A percentile compares a stretch with the other conserved stretches of the same genome.
These are phyloP conservation scores for Charadrius vociferus DNA, from an alignment of 2,113 vertebrate species.

Conservation along the genomic window DNA sequence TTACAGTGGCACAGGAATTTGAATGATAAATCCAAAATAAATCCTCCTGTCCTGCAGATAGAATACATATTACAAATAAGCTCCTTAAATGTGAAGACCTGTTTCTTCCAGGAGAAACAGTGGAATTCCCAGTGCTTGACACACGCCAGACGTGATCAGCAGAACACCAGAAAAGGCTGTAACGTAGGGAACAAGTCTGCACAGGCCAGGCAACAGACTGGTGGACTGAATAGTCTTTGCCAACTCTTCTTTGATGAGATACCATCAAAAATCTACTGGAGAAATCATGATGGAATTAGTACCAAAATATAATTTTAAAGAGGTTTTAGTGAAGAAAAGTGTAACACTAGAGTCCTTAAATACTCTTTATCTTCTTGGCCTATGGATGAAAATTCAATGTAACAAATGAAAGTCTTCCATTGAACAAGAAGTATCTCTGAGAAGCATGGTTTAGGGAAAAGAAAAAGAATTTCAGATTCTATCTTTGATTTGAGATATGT, in stretches of 20 bases:
- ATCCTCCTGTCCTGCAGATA: neutral
- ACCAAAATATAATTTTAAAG: neutral
- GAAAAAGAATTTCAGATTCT: neutral
- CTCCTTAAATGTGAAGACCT: neutral
- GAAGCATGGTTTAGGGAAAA: neutral
- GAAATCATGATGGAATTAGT: neutral
- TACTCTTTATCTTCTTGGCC: neutral
- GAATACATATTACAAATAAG: neutral
- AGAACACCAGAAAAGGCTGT: neutral
- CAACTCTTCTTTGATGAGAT: neutral
- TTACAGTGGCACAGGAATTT: neutral
- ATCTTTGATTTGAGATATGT: neutral
- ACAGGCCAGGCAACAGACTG: neutral
- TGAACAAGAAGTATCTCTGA: neutral
- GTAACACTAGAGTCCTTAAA: neutral
- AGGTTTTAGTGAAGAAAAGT: neutral
- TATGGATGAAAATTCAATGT: neutral
- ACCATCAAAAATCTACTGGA: neutral
- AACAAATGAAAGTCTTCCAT: neutral
- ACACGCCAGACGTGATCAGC: accelerated
- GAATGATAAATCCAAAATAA: neutral
- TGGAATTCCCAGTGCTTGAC: neutral
- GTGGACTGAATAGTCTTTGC: neutral
- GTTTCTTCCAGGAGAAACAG: neutral
- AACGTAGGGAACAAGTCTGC: neutral